phyloP scores from a whole-genome alignment of 2,113 vertebrate genomes.

The Raphicerus campestris region DNA sequence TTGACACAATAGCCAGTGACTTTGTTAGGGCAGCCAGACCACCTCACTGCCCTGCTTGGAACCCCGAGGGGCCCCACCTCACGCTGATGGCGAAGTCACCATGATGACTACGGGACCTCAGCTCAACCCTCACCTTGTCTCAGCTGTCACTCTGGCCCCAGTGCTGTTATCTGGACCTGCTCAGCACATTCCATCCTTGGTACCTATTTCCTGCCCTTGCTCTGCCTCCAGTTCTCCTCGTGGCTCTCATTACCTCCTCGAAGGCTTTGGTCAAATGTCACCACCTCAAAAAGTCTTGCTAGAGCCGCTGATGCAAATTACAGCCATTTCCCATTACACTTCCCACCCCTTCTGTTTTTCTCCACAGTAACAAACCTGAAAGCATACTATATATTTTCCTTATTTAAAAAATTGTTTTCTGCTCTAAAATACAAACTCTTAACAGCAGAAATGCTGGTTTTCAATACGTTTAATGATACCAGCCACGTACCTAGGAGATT shows the following conservation, averaged over 20 bases:
- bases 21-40: background rate
- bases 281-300: background rate
- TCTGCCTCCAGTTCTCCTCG: background rate
- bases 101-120: background rate
- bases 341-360: background rate
- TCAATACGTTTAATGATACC: background rate
- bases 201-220: background rate
- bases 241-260: background rate
- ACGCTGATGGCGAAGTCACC: background rate
- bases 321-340: background rate
- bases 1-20: background rate
- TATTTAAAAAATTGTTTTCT: constrained; percentile 11
- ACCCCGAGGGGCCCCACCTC: background rate
- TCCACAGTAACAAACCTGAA: background rate
- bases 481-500: background rate
- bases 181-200: background rate
- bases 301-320: background rate
- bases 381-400: background rate
- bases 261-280: background rate
- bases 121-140: background rate
- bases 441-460: background rate
- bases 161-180: background rate
- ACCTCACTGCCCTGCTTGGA: background rate
- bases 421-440: background rate
- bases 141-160: background rate